These are phyloP conservation scores for Chondrosia reniformis DNA, from an alignment of 37 sponge, comb jelly and placozoan species.

Conservation along the genomic window DNA sequence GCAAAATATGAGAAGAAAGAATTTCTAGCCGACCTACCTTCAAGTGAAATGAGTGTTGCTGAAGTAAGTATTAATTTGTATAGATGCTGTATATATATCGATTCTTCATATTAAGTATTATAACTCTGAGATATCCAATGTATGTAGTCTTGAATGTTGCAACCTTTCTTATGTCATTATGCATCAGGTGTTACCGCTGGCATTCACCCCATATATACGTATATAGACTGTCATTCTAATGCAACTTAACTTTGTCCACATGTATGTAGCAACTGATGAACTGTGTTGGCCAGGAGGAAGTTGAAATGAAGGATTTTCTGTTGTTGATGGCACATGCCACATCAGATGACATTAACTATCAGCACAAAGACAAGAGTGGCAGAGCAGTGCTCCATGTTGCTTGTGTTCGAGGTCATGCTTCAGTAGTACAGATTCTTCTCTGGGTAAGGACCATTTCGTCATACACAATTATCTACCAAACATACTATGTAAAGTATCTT, in stretches of 20 bases:
- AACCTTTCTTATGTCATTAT: background rate
- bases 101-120: background rate
- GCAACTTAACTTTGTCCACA: background rate
- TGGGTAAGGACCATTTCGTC: slow-evolving; percentile 78
- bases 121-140: background rate
- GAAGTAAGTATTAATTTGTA: slow-evolving; percentile 42
- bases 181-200: too few species aligned
- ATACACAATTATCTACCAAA: too few species aligned
- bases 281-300: background rate
- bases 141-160: background rate
- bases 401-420: slow-evolving; percentile 37
- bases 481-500: too few species aligned
- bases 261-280: slow-evolving; percentile 16
- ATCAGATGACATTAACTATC: slow-evolving; percentile 56
- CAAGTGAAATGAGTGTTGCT: slow-evolving; percentile 10
- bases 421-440: slow-evolving; percentile 57
- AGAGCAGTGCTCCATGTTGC: slow-evolving; percentile 56
- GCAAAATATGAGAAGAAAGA: slow-evolving; percentile 81
- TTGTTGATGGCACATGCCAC: slow-evolving; percentile 53
- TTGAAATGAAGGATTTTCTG: slow-evolving; percentile 10
- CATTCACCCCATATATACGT: too few species aligned
- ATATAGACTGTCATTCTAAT: background rate
- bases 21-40: slow-evolving; percentile 57
- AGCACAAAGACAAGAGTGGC: slow-evolving; percentile 25
- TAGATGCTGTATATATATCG: too few species aligned